Evolutionary conservation across 2,113 vertebrate species (phyloP).

Genomic region (Polypterus senegalus): DNA sequence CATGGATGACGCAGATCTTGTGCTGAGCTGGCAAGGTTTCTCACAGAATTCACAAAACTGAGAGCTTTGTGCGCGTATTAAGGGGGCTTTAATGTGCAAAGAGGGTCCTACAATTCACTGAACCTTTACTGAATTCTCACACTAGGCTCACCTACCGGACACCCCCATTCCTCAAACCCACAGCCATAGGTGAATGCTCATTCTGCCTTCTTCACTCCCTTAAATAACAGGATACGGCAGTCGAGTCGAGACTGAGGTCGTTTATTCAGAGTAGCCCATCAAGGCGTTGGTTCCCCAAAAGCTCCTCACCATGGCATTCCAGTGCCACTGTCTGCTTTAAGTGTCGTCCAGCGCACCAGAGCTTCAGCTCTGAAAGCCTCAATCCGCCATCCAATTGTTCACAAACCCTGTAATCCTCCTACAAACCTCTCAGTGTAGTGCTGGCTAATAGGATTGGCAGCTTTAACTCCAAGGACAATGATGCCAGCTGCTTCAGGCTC

Average conservation of each 20-base stretch:
- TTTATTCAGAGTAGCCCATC: neutral
- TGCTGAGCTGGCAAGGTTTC: no score
- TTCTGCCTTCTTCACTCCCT: no score
- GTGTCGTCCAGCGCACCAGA: neutral
- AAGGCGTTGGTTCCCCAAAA: neutral
- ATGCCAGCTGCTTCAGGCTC: slow-evolving; percentile 62
- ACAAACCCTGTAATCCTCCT: slow-evolving; percentile 81
- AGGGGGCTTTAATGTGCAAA: no score
- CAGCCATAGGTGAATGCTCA: no score
- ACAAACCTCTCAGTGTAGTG: slow-evolving; percentile 69
- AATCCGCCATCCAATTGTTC: slow-evolving; percentile 70
- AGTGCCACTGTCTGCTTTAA: neutral
- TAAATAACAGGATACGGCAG: neutral
- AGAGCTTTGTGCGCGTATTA: no score
- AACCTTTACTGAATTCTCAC: no score
- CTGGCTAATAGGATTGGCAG: slow-evolving; percentile 84
- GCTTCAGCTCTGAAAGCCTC: neutral
- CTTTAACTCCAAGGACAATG: slow-evolving; percentile 75
- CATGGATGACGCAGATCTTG: no score
- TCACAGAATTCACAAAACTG: no score
- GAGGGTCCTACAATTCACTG: no score
- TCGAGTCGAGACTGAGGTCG: neutral
- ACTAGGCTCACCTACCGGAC: no score
- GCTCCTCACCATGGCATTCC: neutral
- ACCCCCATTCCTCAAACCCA: no score